These are phyloP conservation scores for Eulemur coronatus DNA, from an alignment of 2,797 vertebrate genomes.

Conservation along the genomic window DNA sequence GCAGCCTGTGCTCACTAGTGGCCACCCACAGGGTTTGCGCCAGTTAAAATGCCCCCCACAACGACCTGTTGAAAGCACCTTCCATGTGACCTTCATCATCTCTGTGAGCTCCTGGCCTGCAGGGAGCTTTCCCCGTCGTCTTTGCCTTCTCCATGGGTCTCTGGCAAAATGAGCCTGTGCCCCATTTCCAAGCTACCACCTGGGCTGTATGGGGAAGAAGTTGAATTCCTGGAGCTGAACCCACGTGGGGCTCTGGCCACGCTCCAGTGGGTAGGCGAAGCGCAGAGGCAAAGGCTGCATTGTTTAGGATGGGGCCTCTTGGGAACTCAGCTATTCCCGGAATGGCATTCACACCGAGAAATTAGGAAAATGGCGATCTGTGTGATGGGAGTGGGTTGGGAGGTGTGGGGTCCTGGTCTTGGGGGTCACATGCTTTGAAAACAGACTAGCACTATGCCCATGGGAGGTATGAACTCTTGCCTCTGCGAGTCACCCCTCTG, in stretches of 20 bases:
- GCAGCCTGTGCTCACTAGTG: neutral
- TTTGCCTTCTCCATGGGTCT: neutral
- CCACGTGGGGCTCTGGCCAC: neutral
- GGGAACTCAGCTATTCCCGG: constrained; percentile 24
- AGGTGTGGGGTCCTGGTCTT: neutral
- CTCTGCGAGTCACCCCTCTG: neutral
- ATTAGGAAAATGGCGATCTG: constrained; percentile 14
- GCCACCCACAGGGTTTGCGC: neutral
- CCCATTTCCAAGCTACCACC: neutral
- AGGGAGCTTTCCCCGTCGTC: neutral
- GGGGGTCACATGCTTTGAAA: neutral
- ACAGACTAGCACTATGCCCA: neutral
- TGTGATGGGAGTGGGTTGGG: constrained; percentile 24
- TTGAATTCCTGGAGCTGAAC: neutral
- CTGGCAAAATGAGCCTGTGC: neutral
- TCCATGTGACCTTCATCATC: rapidly evolving
- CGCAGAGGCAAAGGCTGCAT: neutral
- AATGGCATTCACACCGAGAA: constrained; percentile 34
- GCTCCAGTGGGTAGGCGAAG: neutral
- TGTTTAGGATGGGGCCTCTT: constrained; percentile 30
- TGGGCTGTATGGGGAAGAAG: neutral
- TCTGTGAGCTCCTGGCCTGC: neutral
- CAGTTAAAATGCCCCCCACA: neutral
- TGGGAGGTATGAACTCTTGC: neutral
- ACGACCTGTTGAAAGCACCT: neutral